These are phyloP conservation scores for Epinephelus malabaricus DNA, from an alignment of 2,797 vertebrate species.

Conservation along the genomic window DNA sequence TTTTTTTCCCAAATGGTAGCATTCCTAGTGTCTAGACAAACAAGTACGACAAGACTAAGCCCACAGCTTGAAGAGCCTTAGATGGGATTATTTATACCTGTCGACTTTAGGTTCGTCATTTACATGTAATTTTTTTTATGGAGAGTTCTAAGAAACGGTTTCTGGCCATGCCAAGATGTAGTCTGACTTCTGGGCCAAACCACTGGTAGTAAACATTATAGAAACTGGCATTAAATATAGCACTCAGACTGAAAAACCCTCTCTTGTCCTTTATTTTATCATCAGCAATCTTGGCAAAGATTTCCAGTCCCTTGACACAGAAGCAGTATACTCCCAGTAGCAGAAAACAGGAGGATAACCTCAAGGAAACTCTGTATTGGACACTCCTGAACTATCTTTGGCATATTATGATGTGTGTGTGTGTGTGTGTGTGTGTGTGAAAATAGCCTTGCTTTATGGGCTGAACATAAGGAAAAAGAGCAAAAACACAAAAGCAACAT, in stretches of 20 bases:
- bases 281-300: slow-evolving; percentile 51
- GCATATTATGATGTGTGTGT: slow-evolving; percentile 6
- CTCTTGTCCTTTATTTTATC: slow-evolving; percentile 75
- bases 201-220: slow-evolving; percentile 75
- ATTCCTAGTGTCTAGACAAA: slow-evolving; percentile 76
- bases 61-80: slow-evolving; percentile 53
- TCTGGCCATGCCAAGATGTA: slow-evolving; percentile 59
- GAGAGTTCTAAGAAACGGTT: slow-evolving; percentile 65
- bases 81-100: slow-evolving; percentile 74
- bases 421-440: slow-evolving; percentile 9
- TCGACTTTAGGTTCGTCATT: slow-evolving; percentile 65
- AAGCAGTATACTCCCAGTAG: slow-evolving; percentile 17
- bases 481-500: slow-evolving; percentile 33
- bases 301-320: slow-evolving; percentile 36
- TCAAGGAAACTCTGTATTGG: not conserved
- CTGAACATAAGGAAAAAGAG: slow-evolving; percentile 7
- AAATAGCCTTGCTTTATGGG: not conserved
- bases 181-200: slow-evolving; percentile 68
- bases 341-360: slow-evolving; percentile 20
- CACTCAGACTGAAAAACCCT: slow-evolving; percentile 55
- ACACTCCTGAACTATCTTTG: slow-evolving; percentile 18
- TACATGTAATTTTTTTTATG: slow-evolving; percentile 58
- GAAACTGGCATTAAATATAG: slow-evolving; percentile 71
- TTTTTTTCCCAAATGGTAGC: slow-evolving; percentile 42
- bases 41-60: slow-evolving; percentile 69